Conservation (phyloP, 2,888 invertebrate species). For the Uropetala carovei region DNA sequence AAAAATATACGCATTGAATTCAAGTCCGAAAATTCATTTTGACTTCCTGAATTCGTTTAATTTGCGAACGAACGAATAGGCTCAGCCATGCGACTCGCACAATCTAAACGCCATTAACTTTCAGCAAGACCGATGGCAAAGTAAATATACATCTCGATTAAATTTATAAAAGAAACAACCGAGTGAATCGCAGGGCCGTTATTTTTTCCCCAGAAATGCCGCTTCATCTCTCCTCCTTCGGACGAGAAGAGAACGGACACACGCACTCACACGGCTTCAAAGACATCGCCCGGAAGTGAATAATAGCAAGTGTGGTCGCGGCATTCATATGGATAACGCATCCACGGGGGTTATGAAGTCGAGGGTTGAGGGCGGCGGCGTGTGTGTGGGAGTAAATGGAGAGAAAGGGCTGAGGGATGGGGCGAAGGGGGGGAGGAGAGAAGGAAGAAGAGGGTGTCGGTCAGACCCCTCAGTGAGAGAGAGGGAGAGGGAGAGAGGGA, state of each 20-base stretch:
- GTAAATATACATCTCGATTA: background rate
- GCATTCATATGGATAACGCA: conserved; percentile 32
- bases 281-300: background rate
- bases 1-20: too few relatives aligned
- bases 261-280: background rate
- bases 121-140: background rate
- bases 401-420: conserved; percentile 12
- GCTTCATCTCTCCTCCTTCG: background rate
- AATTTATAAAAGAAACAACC: background rate
- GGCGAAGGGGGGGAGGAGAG: background rate
- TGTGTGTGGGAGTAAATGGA: conserved; percentile 33
- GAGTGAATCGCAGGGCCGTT: background rate
- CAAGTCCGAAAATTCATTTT: too few relatives aligned
- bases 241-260: background rate
- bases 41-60: too few relatives aligned
- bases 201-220: background rate
- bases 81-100: too few relatives aligned
- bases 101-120: too few relatives aligned
- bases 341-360: background rate
- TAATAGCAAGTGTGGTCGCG: conserved; percentile 39
- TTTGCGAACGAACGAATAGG: too few relatives aligned
- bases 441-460: background rate
- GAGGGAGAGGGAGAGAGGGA: background rate
- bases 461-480: background rate
- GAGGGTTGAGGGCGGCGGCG: background rate